A percentile compares a stretch with the other conserved stretches of the same genome.
phyloP scores from a whole-genome alignment of 2,888 invertebrate genomes.

The Mimachlamys varia region DNA sequence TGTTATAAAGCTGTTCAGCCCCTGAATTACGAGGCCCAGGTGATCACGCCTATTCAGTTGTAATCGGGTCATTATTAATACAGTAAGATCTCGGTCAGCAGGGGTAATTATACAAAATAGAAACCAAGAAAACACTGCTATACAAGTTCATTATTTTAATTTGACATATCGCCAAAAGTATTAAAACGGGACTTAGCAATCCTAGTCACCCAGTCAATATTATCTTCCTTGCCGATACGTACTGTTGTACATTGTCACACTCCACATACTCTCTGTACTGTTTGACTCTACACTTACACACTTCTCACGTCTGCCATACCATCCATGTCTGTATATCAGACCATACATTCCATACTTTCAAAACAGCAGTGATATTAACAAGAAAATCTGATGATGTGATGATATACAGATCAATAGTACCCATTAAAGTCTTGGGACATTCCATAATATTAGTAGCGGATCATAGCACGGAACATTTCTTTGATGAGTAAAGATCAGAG shows the following conservation, averaged over 20 bases:
- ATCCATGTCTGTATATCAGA: background rate
- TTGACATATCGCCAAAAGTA: slow-evolving; percentile 2
- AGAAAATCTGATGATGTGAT: background rate
- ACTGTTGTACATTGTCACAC: slow-evolving; percentile 4
- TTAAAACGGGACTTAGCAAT: background rate
- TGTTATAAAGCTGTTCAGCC: background rate
- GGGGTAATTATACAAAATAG: slow-evolving; percentile 14
- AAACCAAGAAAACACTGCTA: slow-evolving; percentile 21
- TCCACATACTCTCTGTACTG: background rate
- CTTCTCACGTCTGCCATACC: background rate
- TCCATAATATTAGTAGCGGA: background rate
- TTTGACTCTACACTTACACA: background rate
- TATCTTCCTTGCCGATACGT: background rate
- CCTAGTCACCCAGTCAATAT: background rate
- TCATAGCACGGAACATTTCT: background rate
- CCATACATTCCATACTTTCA: background rate
- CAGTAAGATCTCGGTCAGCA: background rate
- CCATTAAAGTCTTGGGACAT: background rate
- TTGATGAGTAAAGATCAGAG: background rate
- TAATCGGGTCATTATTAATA: background rate
- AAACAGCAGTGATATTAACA: background rate
- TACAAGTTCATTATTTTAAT: slow-evolving; percentile 27
- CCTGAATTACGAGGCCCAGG: background rate
- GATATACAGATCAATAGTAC: background rate
- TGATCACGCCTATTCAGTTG: background rate